phyloP scores from a whole-genome alignment of 53 echinoderm and acorn worm species.

The Holothuria scabra region DNA sequence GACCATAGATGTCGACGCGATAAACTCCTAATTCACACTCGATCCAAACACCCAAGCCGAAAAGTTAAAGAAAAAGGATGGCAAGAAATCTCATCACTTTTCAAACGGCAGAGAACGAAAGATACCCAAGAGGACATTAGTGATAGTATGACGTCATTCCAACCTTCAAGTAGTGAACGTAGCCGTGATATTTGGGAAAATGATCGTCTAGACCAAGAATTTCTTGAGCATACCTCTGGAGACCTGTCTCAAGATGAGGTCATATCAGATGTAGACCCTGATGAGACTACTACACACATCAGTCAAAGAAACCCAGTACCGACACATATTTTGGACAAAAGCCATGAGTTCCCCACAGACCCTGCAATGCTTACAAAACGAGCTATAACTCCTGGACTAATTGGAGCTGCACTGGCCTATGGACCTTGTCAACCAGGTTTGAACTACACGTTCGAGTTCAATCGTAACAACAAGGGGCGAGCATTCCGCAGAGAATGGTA shows the following conservation, averaged over 20 bases:
- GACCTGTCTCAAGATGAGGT: not conserved
- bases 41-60: conserved; percentile 1
- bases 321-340: not conserved
- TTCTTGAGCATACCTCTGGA: conserved; percentile 4
- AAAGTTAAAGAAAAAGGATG: conserved; percentile 9
- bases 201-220: not conserved
- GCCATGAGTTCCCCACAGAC: too few species aligned
- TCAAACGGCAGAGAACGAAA: not conserved
- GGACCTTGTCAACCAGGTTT: too few species aligned
- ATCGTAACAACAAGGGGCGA: too few species aligned
- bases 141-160: not conserved
- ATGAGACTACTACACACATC: conserved; percentile 1
- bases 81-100: not conserved
- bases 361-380: too few species aligned
- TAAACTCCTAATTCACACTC: conserved; percentile 6
- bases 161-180: too few species aligned
- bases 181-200: too few species aligned
- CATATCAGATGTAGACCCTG: conserved; percentile 6
- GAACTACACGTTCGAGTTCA: too few species aligned
- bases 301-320: conserved; percentile 11
- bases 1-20: conserved; percentile 17
- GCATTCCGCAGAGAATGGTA: too few species aligned
- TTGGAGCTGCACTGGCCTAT: too few species aligned
- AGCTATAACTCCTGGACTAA: too few species aligned
- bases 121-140: not conserved